Conservation (phyloP, 1,140 invertebrate species). For the Phthorimaea operculella region DNA sequence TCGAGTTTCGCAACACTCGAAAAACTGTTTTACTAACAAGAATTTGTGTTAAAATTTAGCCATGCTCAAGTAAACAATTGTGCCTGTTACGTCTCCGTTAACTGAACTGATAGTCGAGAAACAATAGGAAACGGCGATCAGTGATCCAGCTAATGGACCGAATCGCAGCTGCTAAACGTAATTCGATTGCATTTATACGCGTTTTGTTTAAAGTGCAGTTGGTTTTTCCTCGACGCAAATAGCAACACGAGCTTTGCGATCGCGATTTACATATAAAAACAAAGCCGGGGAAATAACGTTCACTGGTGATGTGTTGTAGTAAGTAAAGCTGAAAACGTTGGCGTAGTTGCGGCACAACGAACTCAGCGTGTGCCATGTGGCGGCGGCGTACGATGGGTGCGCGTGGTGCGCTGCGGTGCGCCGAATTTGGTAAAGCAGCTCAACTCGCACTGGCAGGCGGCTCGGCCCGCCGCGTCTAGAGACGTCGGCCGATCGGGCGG, state of each 20-base stretch:
- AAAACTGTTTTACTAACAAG: too few relatives aligned
- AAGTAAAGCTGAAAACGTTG: background rate
- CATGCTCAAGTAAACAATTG: too few relatives aligned
- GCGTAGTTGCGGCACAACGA: slow-evolving; percentile 2
- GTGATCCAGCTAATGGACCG: background rate
- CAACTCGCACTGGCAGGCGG: slow-evolving; percentile 10
- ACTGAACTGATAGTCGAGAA: background rate
- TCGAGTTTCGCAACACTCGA: too few relatives aligned
- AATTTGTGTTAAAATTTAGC: too few relatives aligned
- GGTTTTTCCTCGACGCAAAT: too few relatives aligned
- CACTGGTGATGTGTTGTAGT: background rate
- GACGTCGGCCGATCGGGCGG: background rate
- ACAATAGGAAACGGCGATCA: background rate
- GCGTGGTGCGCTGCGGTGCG: slow-evolving; percentile 23
- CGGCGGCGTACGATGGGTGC: background rate
- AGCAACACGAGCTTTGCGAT: background rate
- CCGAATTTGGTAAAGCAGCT: slow-evolving; percentile 39
- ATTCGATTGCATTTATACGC: background rate
- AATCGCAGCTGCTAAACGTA: background rate
- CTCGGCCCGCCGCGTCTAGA: slow-evolving; percentile 25
- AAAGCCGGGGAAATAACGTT: background rate
- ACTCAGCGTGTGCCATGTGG: slow-evolving; percentile 4
- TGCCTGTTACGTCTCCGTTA: too few relatives aligned
- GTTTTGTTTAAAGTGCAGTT: too few relatives aligned
- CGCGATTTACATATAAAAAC: background rate